A percentile compares a stretch with the other conserved stretches of the same genome.
Evolutionary conservation across 1,140 invertebrate species (phyloP).

Genomic region (Drosophila lowei): DNA sequence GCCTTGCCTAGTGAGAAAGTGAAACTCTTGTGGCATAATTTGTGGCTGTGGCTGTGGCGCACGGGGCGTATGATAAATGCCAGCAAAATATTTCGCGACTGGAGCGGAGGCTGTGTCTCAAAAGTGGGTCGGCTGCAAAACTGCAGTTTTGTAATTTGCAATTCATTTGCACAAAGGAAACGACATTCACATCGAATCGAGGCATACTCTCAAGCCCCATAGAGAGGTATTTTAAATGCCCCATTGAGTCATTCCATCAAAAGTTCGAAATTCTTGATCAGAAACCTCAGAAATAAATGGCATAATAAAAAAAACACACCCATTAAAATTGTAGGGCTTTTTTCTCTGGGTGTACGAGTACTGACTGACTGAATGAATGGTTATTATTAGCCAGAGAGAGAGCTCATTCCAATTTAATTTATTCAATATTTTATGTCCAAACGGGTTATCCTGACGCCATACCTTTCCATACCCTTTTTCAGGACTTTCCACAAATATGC

Average conservation of each 20-base stretch:
- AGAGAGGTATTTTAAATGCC: constrained; percentile 15
- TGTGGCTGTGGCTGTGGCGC: constrained; percentile 34
- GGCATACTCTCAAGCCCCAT: no score
- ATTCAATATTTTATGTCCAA: constrained; percentile 7
- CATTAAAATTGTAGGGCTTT: no score
- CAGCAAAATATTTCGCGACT: constrained; percentile 54
- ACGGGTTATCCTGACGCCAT: not conserved
- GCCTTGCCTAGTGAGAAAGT: constrained; percentile 67
- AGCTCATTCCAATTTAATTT: constrained; percentile 25
- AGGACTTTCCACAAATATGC: constrained; percentile 11
- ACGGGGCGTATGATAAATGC: constrained; percentile 74
- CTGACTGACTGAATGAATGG: no score
- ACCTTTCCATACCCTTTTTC: constrained; percentile 15
- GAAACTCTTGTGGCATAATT: constrained; percentile 71
- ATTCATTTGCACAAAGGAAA: constrained; percentile 53
- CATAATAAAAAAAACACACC: no score
- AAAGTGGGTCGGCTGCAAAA: constrained; percentile 60
- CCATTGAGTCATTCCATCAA: constrained; percentile 13
- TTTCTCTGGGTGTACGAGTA: no score
- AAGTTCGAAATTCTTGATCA: not conserved
- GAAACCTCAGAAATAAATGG: no score
- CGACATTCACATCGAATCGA: constrained; percentile 12
- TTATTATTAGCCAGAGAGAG: no score
- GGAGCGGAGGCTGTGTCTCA: constrained; percentile 3
- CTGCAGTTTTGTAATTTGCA: constrained; percentile 73